Evolutionary conservation across 1,140 invertebrate genomes (phyloP), one percentile per base, ranked within the genome.

Genomic region (Mya arenaria): DNA sequence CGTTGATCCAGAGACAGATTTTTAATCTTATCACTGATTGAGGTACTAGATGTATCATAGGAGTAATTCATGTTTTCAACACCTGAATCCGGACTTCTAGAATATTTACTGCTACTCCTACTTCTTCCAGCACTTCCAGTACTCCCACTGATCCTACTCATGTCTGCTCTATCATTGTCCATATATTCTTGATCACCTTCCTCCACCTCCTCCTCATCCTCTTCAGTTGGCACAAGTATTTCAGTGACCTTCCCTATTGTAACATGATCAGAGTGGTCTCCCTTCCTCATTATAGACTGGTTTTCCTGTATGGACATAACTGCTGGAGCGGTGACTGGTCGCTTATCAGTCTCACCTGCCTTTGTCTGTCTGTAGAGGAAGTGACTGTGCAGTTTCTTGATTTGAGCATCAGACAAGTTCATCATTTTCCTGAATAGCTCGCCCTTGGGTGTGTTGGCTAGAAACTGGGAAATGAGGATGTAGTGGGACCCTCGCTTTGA

Each of bases 241-340:
- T 52, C 48, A 52, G 48, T 52, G 19, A 52, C 48, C 2, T 52
- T 23, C 48, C 48, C 48, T 52, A 52, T 52, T 23, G 48, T 52
- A n/a, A 52, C 48, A 52, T 41, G 23, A 36, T 37, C 66, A 39
- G 75, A 68, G 17, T 56, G 39, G n/a, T 48, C 15, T 44, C 77
- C 77, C 48, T 71, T 80, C 19, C 28, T 39, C 39, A 68, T 68
- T 56, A 37, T 69, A 17, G 30, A 23, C 39, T 69, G 36, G 25
- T 62, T 39, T 30, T 66, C 60, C 34, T 63, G 36, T 36, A 56
- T 62, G 25, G 79, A 72, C 23, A 85, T 68, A 34, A 78, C 71
- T 13, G 80, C 84, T n/a, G 84, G 86, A 13, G 86, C 84, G 17
- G 86, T 85, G 36, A 77, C 72, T 19, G 86, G 86, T n/a, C 86